phyloP scores from a whole-genome alignment of 1,140 invertebrate species.

The Lanistes nyassanus region DNA sequence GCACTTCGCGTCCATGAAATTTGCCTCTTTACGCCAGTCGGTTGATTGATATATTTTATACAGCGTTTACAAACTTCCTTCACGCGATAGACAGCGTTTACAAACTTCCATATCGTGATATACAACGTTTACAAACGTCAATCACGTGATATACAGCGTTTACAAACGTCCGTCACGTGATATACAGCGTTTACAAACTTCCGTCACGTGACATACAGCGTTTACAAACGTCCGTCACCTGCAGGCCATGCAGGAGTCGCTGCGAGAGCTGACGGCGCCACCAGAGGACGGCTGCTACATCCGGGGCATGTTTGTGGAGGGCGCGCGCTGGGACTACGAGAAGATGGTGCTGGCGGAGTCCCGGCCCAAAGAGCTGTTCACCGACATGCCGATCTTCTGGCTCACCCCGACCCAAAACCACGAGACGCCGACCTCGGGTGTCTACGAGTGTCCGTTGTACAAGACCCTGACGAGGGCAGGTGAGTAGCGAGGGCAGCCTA shows the following conservation, averaged over 20 bases:
- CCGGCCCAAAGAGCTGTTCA: slow-evolving; percentile 65
- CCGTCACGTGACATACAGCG: too few species aligned
- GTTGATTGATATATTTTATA: too few species aligned
- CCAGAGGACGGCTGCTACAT: slow-evolving; percentile 67
- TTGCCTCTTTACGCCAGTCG: too few species aligned
- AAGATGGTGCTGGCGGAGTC: slow-evolving; percentile 60
- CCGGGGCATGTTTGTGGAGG: slow-evolving; percentile 65
- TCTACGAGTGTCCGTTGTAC: slow-evolving; percentile 65
- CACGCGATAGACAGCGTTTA: too few species aligned
- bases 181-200: too few species aligned
- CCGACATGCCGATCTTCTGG: slow-evolving; percentile 65
- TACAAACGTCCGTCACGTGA: too few species aligned
- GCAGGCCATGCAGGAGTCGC: slow-evolving; percentile 50
- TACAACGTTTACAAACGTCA: too few species aligned
- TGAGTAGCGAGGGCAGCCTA: slow-evolving; percentile 24
- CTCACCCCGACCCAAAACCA: slow-evolving; percentile 51
- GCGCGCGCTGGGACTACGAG: slow-evolving; percentile 62
- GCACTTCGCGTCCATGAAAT: too few species aligned
- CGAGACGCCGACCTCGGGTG: slow-evolving; percentile 30
- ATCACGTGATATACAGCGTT: too few species aligned
- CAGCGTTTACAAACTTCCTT: too few species aligned
- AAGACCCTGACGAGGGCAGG: slow-evolving; percentile 64
- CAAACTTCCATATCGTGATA: too few species aligned
- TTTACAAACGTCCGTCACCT: too few species aligned
- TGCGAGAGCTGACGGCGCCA: slow-evolving; percentile 42